phyloP scores from a whole-genome alignment of 2,888 invertebrate genomes.

The Aleiodes testaceus region DNA sequence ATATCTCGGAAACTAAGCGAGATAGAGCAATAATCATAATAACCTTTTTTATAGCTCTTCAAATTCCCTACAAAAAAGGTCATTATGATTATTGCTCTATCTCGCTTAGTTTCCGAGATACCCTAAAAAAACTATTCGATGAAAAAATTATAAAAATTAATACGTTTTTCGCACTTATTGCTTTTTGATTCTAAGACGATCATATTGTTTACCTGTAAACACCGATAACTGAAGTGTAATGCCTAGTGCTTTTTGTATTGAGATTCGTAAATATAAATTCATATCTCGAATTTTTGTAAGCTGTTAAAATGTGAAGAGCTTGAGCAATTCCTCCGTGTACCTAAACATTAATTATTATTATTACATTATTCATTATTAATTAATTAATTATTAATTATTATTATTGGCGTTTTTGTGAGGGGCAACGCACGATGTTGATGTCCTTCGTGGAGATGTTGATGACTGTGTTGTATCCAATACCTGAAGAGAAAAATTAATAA shows the following conservation, averaged over 20 bases:
- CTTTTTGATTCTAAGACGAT: neutral
- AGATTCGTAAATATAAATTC: conserved; percentile 98
- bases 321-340: conserved; percentile 90
- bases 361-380: conserved; percentile 4
- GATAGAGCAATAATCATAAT: too few species aligned
- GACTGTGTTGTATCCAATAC: conserved; percentile 92
- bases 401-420: conserved; percentile 35
- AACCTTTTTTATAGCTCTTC: too few species aligned
- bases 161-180: too few species aligned
- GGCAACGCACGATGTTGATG: conserved; percentile 82
- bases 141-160: too few species aligned
- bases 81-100: too few species aligned
- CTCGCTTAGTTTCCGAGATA: too few species aligned
- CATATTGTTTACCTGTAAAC: conserved; percentile 87
- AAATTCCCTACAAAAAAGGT: too few species aligned
- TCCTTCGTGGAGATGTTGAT: conserved; percentile 86
- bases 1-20: too few species aligned
- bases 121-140: too few species aligned
- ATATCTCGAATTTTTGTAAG: conserved; percentile 87
- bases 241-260: conserved; percentile 85
- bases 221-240: conserved; percentile 92
- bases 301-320: conserved; percentile 90
- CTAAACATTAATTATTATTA: conserved; percentile 73
- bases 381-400: neutral
- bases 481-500: conserved; percentile 73